Percentiles rank a stretch among this genome's conserved stretches.
Evolutionary conservation across 2,888 invertebrate species (phyloP).

Genomic region (Criorhina ranunculi): DNA sequence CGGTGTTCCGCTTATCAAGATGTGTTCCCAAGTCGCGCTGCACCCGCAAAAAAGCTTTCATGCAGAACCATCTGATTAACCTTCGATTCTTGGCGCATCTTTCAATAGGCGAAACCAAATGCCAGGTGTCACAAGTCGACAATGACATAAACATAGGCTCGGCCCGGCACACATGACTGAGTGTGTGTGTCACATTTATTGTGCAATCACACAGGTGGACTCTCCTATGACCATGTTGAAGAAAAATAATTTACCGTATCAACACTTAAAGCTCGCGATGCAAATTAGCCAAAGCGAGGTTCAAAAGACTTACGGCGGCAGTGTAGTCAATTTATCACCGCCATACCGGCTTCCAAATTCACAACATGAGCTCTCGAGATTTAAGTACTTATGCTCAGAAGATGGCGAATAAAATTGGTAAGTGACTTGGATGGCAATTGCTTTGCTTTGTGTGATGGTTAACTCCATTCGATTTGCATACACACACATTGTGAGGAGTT

Average conservation of each 20-base stretch:
- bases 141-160: conserved; percentile 59
- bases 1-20: conserved; percentile 15
- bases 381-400: conserved; percentile 42
- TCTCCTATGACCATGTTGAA: too few species aligned
- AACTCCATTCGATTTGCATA: conserved; percentile 69
- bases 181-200: conserved; percentile 13
- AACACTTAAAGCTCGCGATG: conserved; percentile 48
- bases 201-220: conserved; percentile 44
- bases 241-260: conserved; percentile 35
- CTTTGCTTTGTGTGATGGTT: conserved; percentile 19
- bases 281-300: conserved; percentile 37
- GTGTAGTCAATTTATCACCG: conserved; percentile 18
- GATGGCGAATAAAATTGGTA: conserved; percentile 68
- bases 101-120: conserved; percentile 14
- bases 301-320: conserved; percentile 21
- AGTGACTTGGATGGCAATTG: conserved; percentile 54
- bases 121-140: conserved; percentile 47
- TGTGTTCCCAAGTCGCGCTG: conserved; percentile 29
- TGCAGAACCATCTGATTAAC: conserved; percentile 36
- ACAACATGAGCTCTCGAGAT: conserved; percentile 36
- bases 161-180: conserved; percentile 34
- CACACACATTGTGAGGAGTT: conserved; percentile 51
- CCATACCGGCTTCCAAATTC: conserved; percentile 28
- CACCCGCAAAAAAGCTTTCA: conserved; percentile 47
- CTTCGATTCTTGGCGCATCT: conserved; percentile 46